Conservation (phyloP, 2,113 vertebrate species). For the Agapornis roseicollis region DNA sequence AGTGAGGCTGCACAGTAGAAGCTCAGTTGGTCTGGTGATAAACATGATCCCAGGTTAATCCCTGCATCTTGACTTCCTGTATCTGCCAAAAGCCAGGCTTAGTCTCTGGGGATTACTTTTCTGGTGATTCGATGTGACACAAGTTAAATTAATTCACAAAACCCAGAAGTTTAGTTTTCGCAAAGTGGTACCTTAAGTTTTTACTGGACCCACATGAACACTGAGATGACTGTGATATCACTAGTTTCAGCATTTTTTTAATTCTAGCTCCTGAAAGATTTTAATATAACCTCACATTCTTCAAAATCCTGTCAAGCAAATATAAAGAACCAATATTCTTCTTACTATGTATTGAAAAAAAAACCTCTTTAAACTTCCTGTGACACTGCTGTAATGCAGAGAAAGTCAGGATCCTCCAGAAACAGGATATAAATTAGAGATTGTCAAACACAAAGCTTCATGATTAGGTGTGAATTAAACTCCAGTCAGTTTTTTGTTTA, state of each 20-base stretch:
- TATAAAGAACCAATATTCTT: neutral
- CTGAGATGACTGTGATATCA: neutral
- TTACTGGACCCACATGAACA: neutral
- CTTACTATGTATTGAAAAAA: neutral
- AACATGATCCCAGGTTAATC: neutral
- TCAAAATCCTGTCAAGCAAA: neutral
- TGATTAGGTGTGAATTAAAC: neutral
- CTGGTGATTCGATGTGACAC: neutral
- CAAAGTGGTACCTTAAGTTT: neutral
- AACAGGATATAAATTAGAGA: neutral
- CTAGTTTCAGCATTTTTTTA: neutral
- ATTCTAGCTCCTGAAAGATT: neutral
- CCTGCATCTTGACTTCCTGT: neutral
- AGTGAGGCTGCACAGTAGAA: neutral
- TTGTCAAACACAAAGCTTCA: neutral
- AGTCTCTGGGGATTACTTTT: neutral
- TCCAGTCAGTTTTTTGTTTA: neutral
- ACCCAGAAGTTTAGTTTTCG: neutral
- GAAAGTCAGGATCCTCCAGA: neutral
- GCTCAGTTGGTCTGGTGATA: neutral
- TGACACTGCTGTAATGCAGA: neutral
- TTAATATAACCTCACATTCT: neutral
- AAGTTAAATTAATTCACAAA: neutral
- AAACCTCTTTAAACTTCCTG: neutral
- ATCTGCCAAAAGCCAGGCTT: neutral